Evolutionary conservation across 2,113 vertebrate species (phyloP), one percentile per base, ranked within the genome.

Genomic region (Sinocyclocheilus rhinocerous): DNA sequence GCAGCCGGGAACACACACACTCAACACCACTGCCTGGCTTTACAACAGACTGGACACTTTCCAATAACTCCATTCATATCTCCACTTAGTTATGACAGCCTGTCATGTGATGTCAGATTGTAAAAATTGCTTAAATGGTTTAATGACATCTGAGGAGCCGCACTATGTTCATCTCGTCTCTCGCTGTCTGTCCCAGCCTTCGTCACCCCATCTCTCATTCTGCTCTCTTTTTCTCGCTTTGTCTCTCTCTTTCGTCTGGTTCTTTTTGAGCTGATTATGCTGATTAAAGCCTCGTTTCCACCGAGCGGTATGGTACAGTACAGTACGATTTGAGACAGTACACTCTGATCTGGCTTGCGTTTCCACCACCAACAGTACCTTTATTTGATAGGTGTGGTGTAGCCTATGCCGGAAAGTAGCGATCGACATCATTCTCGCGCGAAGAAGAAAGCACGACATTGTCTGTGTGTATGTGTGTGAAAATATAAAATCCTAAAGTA

Each of bases 191-290:
- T 45, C 16, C 15, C 59, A 36, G 18, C 52, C 50, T 29, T 52
- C 67, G 2, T 79, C 33, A 69, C n/a, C 6, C 18, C 45, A 9
- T 59, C 9, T 84, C 29, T 78, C 76, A 57, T 79, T 15, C 20
- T 61, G 12, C 0, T 33, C 8, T 70, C 24, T 26, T 29, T 85
- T 20, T 72, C 45, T 76, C 13, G 7, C 15, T 55, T 52, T 33
- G 10, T 79, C 65, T 63, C 1, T 57, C 8, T 75, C 10, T 63
- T 65, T 69, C 18, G 4, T 39, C 75, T 16, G 24, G 16, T 26
- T 55, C 2, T 11, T 59, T 61, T 63, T 79, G 70, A 77, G 69
- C 82, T 85, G 77, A 87, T 87, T 85, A 67, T 42, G 5, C 65
- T 78, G 65, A 87, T 86, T 84, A 78, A 73, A 33, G 29, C 29